Base-by-base conservation (phyloP, 2,113 vertebrate species). In the Lophochroa leadbeateri region DNA sequence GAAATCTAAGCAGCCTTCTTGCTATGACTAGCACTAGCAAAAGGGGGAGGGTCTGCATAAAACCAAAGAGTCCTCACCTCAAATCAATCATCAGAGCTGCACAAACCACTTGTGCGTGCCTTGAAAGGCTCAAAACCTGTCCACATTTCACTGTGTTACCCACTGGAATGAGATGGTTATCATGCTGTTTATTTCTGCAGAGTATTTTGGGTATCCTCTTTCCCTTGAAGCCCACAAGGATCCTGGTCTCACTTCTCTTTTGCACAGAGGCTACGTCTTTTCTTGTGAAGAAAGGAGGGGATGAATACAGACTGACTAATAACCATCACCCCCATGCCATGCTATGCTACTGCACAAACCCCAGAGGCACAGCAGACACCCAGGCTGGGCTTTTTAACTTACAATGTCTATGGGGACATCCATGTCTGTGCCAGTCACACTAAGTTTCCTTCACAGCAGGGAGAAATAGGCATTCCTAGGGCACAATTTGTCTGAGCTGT, bases 111-210 rank as follows among this genome's bases (percentile, higher is more conserved):
- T 64, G 27, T 71, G 72, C 10, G 1, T 96, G 90, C 75, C 65
- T 70, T 35, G 71, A 77, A 82, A 74, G 7, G 9, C 70, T 76
- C 52, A 82, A 89, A 90, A 79, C 43, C 53, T 50, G 81, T 44
- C 43, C 14, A 0, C 29, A 43, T 79, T 82, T 97, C 82, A 76
- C 65, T 12, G 86, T 47, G 72, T 55, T 91, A 87, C 82, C 95
- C 94, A 57, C 43, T 83, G 96, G 80, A 94, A 88, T 61, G 63
- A 96, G 86, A 79, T 60, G 74, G 84, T 94, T 97, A 96, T 94
- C 88, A 37, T 3, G 9, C 52, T 88, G 91, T 92, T 97, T 96
- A 97, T 94, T 97, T 97, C 97, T 94, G 58, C 96, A 91, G 64
- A 58, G 43, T 78, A 82, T 96, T 93, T 77, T 52, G 55, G 65